phyloP scores from a whole-genome alignment of 2,888 invertebrate genomes.

The Tholera decimalis region DNA sequence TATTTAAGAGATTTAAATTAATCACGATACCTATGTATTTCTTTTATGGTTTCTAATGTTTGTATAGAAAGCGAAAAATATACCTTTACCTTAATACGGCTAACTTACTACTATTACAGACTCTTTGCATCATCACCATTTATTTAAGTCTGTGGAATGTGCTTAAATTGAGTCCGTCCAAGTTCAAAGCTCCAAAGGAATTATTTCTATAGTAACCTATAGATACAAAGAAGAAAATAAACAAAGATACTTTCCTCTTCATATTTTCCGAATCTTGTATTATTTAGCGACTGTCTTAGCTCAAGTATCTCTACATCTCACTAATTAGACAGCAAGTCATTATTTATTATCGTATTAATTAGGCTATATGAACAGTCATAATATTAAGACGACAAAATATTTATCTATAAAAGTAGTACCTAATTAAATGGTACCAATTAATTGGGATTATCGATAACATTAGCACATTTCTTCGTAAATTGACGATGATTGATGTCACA shows the following conservation, averaged over 20 bases:
- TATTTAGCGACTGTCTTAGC: neutral
- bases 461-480: slow-evolving; percentile 32
- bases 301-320: neutral
- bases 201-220: too few relatives aligned
- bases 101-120: too few relatives aligned
- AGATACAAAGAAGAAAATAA: too few relatives aligned
- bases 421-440: slow-evolving; percentile 21
- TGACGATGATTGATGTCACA: slow-evolving; percentile 45
- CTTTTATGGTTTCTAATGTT: too few relatives aligned
- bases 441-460: slow-evolving; percentile 30
- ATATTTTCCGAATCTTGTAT: neutral
- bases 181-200: too few relatives aligned
- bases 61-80: too few relatives aligned
- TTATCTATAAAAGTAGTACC: slow-evolving; percentile 4
- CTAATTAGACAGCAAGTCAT: neutral
- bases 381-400: slow-evolving; percentile 5
- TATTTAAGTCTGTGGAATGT: neutral
- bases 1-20: neutral
- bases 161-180: too few relatives aligned
- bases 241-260: slow-evolving; percentile 1
- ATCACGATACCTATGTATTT: neutral
- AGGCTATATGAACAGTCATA: neutral
- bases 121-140: too few relatives aligned
- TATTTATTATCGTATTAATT: neutral
- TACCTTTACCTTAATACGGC: too few relatives aligned